Conservation (phyloP, 1,140 invertebrate genomes). For the Eumaeus atala region DNA sequence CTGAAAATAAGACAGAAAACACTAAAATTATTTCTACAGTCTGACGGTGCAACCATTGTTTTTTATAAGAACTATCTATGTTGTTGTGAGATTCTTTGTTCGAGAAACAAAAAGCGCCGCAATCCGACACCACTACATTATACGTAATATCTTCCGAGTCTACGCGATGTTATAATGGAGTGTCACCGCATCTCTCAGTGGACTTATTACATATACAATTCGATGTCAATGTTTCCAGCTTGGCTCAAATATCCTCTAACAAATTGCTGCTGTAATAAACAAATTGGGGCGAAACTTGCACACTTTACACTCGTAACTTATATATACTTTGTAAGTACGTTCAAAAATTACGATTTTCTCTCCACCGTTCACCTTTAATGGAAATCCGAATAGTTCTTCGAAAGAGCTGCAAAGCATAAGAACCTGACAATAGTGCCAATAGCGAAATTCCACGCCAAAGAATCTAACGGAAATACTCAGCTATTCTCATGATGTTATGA, state of each 20-base stretch:
- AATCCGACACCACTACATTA: conserved; percentile 4
- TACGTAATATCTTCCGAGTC: background rate
- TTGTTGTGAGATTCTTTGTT: conserved; percentile 3
- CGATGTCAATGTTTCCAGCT: conserved; percentile 5
- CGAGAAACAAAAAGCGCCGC: background rate
- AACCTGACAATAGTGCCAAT: too few relatives aligned
- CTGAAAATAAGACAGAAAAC: background rate
- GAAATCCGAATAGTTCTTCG: too few relatives aligned
- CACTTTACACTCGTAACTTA: too few relatives aligned
- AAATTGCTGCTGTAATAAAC: too few relatives aligned
- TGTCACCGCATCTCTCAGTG: conserved; percentile 4
- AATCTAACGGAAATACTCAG: too few relatives aligned
- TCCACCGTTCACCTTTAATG: too few relatives aligned
- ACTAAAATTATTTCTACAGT: background rate
- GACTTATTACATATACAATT: conserved; percentile 4
- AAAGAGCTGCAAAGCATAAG: too few relatives aligned
- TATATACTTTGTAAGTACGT: too few relatives aligned
- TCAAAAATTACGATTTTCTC: too few relatives aligned
- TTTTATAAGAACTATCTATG: conserved; percentile 8
- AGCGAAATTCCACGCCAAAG: too few relatives aligned
- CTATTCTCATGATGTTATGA: too few relatives aligned
- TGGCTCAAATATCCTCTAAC: conserved; percentile 3
- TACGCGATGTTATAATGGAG: conserved; percentile 3
- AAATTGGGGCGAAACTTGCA: too few relatives aligned
- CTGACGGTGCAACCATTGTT: background rate